Evolutionary conservation across 2,888 invertebrate species (phyloP), one percentile per base, ranked within the genome.

Genomic region (Rhabditophanes sp.): DNA sequence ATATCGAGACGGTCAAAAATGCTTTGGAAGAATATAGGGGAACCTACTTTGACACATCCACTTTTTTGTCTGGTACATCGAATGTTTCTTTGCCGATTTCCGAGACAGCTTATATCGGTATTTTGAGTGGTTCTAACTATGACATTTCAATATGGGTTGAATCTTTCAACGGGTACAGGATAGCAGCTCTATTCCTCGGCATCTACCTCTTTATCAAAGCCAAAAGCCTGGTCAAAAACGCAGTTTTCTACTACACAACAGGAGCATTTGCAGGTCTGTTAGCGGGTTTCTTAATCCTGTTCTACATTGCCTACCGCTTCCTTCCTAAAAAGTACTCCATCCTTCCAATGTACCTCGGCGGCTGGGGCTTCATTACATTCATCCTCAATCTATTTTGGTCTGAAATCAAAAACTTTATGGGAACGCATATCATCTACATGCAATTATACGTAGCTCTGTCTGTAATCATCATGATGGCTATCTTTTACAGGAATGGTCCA

Each of bases 351-450:
- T 15, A 37, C 15, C 39, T 39, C 24, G 37, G 36, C 12, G 38
- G 39, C 15, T 39, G 39, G 39, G 30, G 38, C 2, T 7, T 39
- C 8, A 39, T 39, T n/a, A 12, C 24, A 15, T 39, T 25, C 32
- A 9, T 39, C 17, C 40, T 31, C 26, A 39, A 39, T 24, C 20
- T 22, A 12, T 15, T 25, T 3, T 39, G 39, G 39, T 19, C 19
- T 19, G 40, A 39, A n/a, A 12, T 39, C 14, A 30, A 25, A 5
- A n/a, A 22, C n/a, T 25, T 39, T 9, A 15, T 30, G 8, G 11
- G 11, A 3, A 22, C 30, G 7, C 40, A 39, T 20, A 17, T 14
- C 6, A 19, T 17, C 5, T 41, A 39, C 26, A 18, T 37, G 17
- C 19, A 25, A n/a, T 1, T 23, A 8, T 39, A 39, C 15, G 21